These are phyloP conservation scores for Leptinotarsa texana DNA, from an alignment of 1,140 invertebrate genomes.

Conservation along the genomic window DNA sequence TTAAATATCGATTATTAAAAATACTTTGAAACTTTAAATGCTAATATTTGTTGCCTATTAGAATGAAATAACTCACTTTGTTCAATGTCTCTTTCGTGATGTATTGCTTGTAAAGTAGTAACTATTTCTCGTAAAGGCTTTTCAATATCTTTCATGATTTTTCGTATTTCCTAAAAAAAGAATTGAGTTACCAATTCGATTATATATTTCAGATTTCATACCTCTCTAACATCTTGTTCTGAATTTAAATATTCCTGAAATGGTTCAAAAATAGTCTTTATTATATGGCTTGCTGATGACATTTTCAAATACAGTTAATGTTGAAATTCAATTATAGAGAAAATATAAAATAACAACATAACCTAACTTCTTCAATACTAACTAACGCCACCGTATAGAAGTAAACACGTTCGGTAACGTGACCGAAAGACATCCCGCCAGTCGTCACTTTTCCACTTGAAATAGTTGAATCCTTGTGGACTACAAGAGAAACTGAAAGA, in stretches of 20 bases:
- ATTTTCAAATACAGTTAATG: not conserved
- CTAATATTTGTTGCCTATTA: not conserved
- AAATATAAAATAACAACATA: no score
- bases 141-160: constrained; percentile 70
- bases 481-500: no score
- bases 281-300: constrained; percentile 25
- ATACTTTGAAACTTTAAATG: not conserved
- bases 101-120: constrained; percentile 73
- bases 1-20: constrained; percentile 15
- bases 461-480: no score
- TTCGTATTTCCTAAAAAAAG: constrained; percentile 16
- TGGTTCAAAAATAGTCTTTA: constrained; percentile 61
- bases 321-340: no score
- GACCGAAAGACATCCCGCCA: no score
- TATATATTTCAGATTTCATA: constrained; percentile 45
- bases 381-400: not conserved
- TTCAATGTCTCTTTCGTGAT: constrained; percentile 63
- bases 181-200: constrained; percentile 21
- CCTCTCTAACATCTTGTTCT: constrained; percentile 69
- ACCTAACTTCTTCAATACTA: not conserved
- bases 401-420: no score
- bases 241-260: constrained; percentile 68
- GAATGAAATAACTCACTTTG: constrained; percentile 56
- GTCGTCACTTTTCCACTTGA: no score
- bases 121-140: constrained; percentile 69